Percentiles rank a stretch among this genome's conserved stretches.
Conservation (phyloP, 2,888 invertebrate species). For the Cerastis leucographa region DNA sequence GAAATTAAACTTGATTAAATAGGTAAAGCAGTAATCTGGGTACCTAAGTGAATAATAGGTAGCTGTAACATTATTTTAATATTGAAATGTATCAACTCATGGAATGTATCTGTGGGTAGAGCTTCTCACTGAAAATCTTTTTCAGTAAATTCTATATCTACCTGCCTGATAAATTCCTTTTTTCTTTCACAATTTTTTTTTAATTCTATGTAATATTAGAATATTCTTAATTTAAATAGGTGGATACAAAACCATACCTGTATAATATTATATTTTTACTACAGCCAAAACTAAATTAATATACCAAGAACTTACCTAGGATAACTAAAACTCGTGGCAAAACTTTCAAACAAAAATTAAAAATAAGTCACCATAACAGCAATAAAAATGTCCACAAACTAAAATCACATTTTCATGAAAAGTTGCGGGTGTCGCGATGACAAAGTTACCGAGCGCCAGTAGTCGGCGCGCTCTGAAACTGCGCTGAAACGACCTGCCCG, state of each 20-base stretch:
- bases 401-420: constrained; percentile 64
- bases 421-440: constrained; percentile 58
- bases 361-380: constrained; percentile 47
- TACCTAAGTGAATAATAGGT: neutral
- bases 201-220: neutral
- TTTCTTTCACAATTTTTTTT: neutral
- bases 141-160: neutral
- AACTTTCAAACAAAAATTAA: constrained; percentile 30
- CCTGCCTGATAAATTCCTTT: neutral
- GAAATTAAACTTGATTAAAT: neutral
- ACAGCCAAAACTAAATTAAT: constrained; percentile 1
- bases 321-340: constrained; percentile 24
- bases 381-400: constrained; percentile 60
- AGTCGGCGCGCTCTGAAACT: constrained; percentile 56
- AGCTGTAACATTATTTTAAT: neutral
- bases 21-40: neutral
- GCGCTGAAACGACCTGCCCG: constrained; percentile 66
- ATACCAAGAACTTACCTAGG: constrained; percentile 46
- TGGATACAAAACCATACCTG: neutral
- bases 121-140: neutral
- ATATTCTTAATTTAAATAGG: neutral
- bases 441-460: constrained; percentile 68
- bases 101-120: neutral
- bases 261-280: neutral
- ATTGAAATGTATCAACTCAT: neutral